Conservation (phyloP, 1,140 invertebrate genomes). For the Brachionus koreanus region DNA sequence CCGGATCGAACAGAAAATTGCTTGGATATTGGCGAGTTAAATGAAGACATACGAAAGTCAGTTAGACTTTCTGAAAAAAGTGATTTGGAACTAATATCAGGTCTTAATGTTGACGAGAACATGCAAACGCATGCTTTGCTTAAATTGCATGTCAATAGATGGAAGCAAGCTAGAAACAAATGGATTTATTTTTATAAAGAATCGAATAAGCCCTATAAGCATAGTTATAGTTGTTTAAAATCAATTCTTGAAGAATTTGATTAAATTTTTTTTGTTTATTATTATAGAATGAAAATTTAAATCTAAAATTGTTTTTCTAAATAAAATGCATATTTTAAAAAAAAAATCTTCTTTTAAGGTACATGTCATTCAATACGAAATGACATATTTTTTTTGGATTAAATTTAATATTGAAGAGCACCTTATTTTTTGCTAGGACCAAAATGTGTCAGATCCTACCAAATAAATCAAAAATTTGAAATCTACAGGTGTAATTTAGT, state of each 20-base stretch:
- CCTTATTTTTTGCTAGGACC: too few species aligned
- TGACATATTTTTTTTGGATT: too few species aligned
- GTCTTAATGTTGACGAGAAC: conserved; percentile 7
- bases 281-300: background rate
- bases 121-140: conserved; percentile 21
- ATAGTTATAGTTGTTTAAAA: conserved; percentile 22
- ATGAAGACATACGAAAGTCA: background rate
- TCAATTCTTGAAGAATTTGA: conserved; percentile 42
- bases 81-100: conserved; percentile 1
- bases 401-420: too few species aligned
- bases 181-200: conserved; percentile 3
- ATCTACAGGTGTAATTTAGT: too few species aligned
- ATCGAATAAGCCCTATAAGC: background rate
- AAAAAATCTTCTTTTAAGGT: too few species aligned
- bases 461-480: too few species aligned
- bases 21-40: background rate
- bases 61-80: background rate
- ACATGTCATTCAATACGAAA: too few species aligned
- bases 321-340: background rate
- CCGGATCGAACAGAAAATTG: background rate
- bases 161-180: conserved; percentile 5
- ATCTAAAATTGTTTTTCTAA: background rate
- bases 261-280: background rate
- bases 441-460: too few species aligned
- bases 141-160: conserved; percentile 30